Percentiles rank a stretch among this genome's conserved stretches.
Conservation (phyloP, 2,113 vertebrate genomes). For the Pachyramphus minor region DNA sequence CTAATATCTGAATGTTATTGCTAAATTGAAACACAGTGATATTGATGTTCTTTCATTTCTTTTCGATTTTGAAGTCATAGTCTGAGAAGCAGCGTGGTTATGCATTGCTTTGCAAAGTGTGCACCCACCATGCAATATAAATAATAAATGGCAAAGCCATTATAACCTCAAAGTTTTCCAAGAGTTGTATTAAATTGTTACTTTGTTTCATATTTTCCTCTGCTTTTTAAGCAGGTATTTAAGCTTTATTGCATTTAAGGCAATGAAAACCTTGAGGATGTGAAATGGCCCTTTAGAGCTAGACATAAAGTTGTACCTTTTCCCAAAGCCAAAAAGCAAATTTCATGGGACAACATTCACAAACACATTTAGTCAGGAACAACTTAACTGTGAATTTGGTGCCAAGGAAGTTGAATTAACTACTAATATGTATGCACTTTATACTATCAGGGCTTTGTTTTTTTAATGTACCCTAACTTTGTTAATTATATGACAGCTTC, state of each 20-base stretch:
- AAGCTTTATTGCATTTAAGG: background rate
- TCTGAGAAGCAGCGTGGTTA: background rate
- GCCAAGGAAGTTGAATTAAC: background rate
- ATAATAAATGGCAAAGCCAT: constrained; percentile 37
- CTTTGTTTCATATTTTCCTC: background rate
- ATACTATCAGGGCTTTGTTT: background rate
- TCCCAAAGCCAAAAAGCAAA: background rate
- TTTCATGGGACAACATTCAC: background rate
- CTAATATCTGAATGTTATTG: background rate
- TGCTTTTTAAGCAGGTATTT: background rate
- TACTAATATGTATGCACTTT: background rate
- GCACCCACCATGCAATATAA: background rate
- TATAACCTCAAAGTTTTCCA: constrained; percentile 5
- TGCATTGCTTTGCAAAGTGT: background rate
- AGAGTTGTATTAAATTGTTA: background rate
- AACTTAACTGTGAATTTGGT: background rate
- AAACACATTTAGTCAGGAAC: background rate
- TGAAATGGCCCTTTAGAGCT: background rate
- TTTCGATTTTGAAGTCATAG: background rate
- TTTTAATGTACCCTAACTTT: background rate
- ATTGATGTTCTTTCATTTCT: background rate
- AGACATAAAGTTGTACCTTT: background rate
- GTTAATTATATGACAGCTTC: background rate
- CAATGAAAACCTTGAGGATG: background rate
- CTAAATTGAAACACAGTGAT: background rate